Evolutionary conservation across 2,113 vertebrate species (phyloP), one percentile per base, ranked within the genome.

Genomic region (Pardalotus punctatus): DNA sequence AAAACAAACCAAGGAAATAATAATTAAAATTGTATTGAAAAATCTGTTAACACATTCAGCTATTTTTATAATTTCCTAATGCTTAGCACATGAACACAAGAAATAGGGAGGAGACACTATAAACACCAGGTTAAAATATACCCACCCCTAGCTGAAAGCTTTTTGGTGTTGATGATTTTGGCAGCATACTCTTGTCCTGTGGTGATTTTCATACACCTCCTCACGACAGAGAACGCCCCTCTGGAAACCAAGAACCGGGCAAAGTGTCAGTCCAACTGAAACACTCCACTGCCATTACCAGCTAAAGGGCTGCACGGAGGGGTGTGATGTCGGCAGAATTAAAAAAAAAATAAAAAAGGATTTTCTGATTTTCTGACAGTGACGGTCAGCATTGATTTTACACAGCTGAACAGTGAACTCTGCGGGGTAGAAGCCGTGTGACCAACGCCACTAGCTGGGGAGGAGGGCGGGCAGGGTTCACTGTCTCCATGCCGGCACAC

Each of bases 151-250:
- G 99, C 99, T 42, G 99, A 99, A 33, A 99, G 97, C 98, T 99
- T 99, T 98, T 99, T 99, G 97, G 99, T 99, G 96, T 99, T 99
- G 98, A 99, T 99, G 81, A 99, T 99, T 98, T 99, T 99, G 97
- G 99, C 99, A 80, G 99, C 99, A 3, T 99, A 99, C 86, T 99
- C 99, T 96, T 99, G 99, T 93, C 99, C 99, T 6, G 98, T 98
- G 94, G 99, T 99, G 81, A 99, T 99, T 98, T 99, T 99, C 99
- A 99, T 99, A 73, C 99, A 99, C 93, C 99, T 98, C 94, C 98
- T 98, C 95, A 99, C 99, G 97, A 99, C 99, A 28, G 99, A 99
- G 97, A 99, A 99, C 4, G 99, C 99, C 23, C 99, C 99, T 98
- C 99, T 99, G 93, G 14, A 98, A 97, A 88, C 80, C 90, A 97